Conservation (phyloP, 2,797 vertebrate genomes). For the Falco novaeseelandiae region DNA sequence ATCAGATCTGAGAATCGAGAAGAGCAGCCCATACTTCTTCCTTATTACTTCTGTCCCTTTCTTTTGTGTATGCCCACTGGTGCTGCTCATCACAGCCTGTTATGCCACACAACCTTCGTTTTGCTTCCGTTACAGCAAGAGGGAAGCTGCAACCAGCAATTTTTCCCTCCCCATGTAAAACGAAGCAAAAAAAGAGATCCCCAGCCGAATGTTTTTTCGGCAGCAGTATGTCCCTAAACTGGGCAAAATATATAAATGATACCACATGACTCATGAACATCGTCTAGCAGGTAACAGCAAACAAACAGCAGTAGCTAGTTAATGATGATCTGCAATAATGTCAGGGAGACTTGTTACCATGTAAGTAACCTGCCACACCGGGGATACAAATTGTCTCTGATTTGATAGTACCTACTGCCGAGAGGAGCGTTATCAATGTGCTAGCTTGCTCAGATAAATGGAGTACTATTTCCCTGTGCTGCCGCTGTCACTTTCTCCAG, state of each 20-base stretch:
- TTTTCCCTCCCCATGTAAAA: neutral
- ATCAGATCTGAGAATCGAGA: neutral
- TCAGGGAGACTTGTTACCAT: constrained; percentile 35
- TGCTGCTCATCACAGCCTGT: neutral
- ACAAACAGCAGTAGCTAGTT: constrained; percentile 36
- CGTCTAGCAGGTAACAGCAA: neutral
- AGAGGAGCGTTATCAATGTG: constrained; percentile 39
- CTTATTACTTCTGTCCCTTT: neutral
- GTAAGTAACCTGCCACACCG: constrained; percentile 28
- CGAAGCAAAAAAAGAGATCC: neutral
- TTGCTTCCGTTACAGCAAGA: neutral
- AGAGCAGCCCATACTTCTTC: constrained; percentile 7
- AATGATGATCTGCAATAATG: constrained; percentile 45
- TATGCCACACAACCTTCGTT: neutral
- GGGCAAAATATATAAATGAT: neutral
- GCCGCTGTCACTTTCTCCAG: constrained; percentile 47
- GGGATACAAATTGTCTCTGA: constrained; percentile 50
- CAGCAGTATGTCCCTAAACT: neutral
- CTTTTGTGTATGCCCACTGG: neutral
- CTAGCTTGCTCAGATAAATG: constrained; percentile 45
- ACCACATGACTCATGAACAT: neutral
- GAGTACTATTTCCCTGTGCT: constrained; percentile 35
- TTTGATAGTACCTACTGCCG: constrained; percentile 44
- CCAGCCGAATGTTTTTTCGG: neutral
- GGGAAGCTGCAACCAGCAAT: neutral